Evolutionary conservation across 2,888 invertebrate genomes (phyloP), one percentile per base, ranked within the genome.

Genomic region (Euplexia lucipara): DNA sequence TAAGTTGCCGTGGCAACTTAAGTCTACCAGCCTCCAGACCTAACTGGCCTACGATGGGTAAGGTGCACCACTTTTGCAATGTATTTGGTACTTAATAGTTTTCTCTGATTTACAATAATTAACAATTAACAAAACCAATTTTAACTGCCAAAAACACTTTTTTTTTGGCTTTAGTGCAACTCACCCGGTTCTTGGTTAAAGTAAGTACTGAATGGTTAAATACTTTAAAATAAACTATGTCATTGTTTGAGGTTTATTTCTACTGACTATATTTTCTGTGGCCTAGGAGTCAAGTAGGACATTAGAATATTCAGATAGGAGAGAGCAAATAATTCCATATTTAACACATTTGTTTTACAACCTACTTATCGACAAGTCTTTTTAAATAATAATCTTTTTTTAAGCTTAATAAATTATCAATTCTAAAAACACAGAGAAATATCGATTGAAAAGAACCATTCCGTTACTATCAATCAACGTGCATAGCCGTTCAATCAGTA

Each of bases 401-500:
- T 1, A 8, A n/a, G 10, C 4, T 4, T 67, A 10, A 22, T 45
- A 37, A 30, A 16, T 30, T 3, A 7, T 69, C 9, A 12, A 3
- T 9, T 9, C 26, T 20, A 42, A 44, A 44, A n/a, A 16, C 1
- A 22, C 12, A 9, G 9, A 56, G 6, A 37, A 37, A 59, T 26
- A 44, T 16, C n/a, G 1, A 32, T 37, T 4, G n/a, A 9, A 60
- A 37, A 26, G 22, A 6, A 10, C 9, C 37, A 9, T 20, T 5
- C 5, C 14, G 10, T 10, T 32, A n/a, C 14, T 56, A 51, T n/a
- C 52, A 66, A 34, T 42, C 1, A 10, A 16, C 2, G 18, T 18
- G 12, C 26, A 42, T n/a, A n/a, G n/a, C n/a, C n/a, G n/a, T 22
- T 74, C 42, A 53, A 44, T 74, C 48, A 44, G 39, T 67, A 58